Evolutionary conservation across 2,797 vertebrate species (phyloP).

Genomic region (Loris lydekkerianus): DNA sequence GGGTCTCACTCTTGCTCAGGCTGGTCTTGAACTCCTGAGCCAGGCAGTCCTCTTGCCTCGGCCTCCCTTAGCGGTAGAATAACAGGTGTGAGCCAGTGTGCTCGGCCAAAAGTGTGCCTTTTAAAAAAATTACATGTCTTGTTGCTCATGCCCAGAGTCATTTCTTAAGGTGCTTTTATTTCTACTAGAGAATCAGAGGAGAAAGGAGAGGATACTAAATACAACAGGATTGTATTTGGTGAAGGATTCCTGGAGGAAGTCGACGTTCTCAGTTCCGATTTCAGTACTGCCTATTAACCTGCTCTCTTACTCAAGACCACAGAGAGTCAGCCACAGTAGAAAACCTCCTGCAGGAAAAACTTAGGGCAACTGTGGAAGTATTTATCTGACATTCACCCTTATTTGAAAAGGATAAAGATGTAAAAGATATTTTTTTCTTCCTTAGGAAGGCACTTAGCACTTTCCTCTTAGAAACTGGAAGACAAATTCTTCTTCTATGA

Average conservation of each 20-base stretch:
- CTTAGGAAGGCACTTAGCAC: neutral
- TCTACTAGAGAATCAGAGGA: neutral
- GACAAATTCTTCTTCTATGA: neutral
- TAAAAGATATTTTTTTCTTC: neutral
- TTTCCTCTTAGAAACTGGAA: slow-evolving; percentile 24
- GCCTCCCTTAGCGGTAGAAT: too few species aligned
- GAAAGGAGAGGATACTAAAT: neutral
- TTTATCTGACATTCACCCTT: neutral
- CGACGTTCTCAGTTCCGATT: neutral
- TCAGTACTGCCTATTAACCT: neutral
- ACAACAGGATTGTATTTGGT: neutral
- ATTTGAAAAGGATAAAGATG: slow-evolving; percentile 15
- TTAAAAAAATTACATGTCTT: neutral
- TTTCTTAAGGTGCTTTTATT: neutral
- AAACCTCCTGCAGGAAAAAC: neutral
- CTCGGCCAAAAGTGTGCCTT: neutral
- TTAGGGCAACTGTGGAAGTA: neutral
- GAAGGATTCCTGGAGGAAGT: neutral
- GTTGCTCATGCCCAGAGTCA: neutral
- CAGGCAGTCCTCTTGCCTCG: too few species aligned
- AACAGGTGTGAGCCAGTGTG: too few species aligned
- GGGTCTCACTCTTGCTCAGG: too few species aligned
- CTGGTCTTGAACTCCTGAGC: too few species aligned
- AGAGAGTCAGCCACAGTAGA: neutral
- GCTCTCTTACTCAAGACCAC: neutral